phyloP scores from a whole-genome alignment of 2,797 vertebrate genomes.

The Sebastes steindachneri region DNA sequence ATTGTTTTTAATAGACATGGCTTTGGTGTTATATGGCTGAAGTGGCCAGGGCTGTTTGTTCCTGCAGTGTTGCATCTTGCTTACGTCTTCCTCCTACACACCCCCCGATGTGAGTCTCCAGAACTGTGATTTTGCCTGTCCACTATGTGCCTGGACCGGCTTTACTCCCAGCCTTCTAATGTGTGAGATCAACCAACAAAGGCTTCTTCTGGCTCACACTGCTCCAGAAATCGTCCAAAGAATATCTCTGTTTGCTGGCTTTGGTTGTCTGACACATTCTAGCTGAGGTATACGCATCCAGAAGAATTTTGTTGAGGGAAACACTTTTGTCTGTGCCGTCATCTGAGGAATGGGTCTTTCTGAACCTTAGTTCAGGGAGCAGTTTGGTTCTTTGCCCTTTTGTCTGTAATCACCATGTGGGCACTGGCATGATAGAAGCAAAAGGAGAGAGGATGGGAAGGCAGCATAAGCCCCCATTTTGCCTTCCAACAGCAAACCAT shows the following conservation, averaged over 20 bases:
- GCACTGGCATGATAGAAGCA: not conserved
- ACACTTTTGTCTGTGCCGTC: not conserved
- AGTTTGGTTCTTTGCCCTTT: not conserved
- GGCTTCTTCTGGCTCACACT: not conserved
- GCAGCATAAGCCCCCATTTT: not conserved
- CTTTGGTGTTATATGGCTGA: not conserved
- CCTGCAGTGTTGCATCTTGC: not conserved
- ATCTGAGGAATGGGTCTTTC: not conserved
- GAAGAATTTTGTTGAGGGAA: not conserved
- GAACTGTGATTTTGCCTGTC: not conserved
- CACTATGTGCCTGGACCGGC: not conserved
- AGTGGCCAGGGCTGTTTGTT: not conserved
- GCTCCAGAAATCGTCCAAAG: not conserved
- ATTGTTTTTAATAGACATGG: not conserved
- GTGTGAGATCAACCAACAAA: slow-evolving; percentile 22
- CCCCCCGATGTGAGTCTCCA: not conserved
- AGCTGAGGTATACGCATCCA: not conserved
- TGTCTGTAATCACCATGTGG: not conserved
- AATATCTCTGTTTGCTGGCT: not conserved
- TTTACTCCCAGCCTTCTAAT: not conserved
- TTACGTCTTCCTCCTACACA: not conserved
- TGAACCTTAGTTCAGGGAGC: not conserved
- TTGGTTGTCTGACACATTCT: not conserved
- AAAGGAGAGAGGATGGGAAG: not conserved
- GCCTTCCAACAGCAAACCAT: slow-evolving; percentile 12